phyloP scores from a whole-genome alignment of 2,113 vertebrate genomes.

The Eulemur macaco region DNA sequence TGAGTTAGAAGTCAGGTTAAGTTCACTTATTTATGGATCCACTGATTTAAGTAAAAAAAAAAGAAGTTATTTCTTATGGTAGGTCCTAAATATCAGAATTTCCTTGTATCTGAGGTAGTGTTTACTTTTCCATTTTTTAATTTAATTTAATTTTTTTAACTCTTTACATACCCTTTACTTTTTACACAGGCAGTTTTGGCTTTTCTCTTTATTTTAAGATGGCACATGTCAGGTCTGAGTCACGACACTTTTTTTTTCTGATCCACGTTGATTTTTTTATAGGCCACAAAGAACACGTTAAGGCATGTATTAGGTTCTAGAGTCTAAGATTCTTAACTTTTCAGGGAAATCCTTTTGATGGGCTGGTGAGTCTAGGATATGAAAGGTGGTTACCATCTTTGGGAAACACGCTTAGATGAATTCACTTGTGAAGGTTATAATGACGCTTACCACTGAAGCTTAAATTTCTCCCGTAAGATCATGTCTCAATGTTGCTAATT shows the following conservation, averaged over 20 bases:
- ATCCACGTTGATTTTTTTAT: conserved; percentile 5
- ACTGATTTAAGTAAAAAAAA: not conserved
- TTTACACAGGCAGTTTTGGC: not conserved
- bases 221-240: not conserved
- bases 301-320: not conserved
- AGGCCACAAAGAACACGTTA: not conserved
- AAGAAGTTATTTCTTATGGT: not conserved
- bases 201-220: not conserved
- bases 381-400: not conserved
- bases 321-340: not conserved
- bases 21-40: conserved; percentile 52
- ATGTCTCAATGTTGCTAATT: not conserved
- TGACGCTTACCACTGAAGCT: conserved; percentile 24
- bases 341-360: not conserved
- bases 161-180: not conserved
- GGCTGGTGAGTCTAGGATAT: not conserved
- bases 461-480: not conserved
- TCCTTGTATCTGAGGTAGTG: not conserved
- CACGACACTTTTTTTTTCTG: not conserved
- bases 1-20: conserved; percentile 59
- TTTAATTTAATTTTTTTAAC: not conserved
- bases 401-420: not conserved
- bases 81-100: conserved; percentile 19
- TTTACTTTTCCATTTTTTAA: conserved; percentile 32
- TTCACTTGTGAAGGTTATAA: conserved; percentile 38